Percentiles rank a stretch among this genome's conserved stretches.
Evolutionary conservation across 2,113 vertebrate species (phyloP).

Genomic region (Megaceryle maxima): DNA sequence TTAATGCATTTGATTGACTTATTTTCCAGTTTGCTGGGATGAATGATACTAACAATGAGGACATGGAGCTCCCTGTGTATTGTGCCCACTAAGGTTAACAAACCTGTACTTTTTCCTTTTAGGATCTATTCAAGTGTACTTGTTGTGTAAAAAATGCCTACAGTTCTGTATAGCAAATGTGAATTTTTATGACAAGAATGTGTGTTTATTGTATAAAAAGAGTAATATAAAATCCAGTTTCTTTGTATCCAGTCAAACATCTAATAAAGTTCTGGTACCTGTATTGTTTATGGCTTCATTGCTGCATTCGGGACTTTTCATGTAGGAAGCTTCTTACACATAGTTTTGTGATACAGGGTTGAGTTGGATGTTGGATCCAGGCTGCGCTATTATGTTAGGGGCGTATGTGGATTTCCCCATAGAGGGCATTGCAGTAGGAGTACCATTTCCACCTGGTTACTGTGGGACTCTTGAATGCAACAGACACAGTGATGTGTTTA

Average conservation of each 20-base stretch:
- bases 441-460: rapidly evolving
- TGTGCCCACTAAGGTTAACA: slow-evolving; percentile 67
- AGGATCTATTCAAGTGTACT: slow-evolving; percentile 73
- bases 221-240: slow-evolving; percentile 45
- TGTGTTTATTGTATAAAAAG: slow-evolving; percentile 65
- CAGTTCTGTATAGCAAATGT: slow-evolving; percentile 74
- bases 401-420: rapidly evolving
- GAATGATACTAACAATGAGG: slow-evolving; percentile 17
- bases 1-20: slow-evolving; percentile 38
- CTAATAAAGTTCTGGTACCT: slow-evolving; percentile 76
- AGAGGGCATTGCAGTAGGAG: neutral
- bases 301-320: neutral
- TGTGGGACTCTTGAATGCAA: neutral
- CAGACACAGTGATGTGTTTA: rapidly evolving
- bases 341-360: rapidly evolving
- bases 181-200: slow-evolving; percentile 72
- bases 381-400: neutral
- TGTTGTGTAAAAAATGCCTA: slow-evolving; percentile 68
- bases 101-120: slow-evolving; percentile 77
- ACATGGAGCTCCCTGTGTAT: slow-evolving; percentile 41
- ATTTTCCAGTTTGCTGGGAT: slow-evolving; percentile 31
- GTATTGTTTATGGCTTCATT: slow-evolving; percentile 31
- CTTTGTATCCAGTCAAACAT: slow-evolving; percentile 76
- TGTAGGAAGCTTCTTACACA: neutral
- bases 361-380: neutral